Base-by-base conservation (phyloP, 2,113 vertebrate genomes). In the Odontesthes bonariensis region DNA sequence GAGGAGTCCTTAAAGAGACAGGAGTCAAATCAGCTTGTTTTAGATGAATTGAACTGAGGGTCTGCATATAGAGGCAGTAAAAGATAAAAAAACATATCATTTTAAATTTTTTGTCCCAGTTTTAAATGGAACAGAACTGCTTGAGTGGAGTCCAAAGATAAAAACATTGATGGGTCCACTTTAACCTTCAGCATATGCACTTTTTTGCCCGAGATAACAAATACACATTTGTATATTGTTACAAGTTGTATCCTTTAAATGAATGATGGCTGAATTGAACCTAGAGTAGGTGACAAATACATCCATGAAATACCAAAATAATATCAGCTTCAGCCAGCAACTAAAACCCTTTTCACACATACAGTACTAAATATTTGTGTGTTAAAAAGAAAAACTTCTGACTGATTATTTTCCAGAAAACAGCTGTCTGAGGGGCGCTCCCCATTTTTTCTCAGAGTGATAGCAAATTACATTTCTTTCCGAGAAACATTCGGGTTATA, bases 391-490 rank as follows among this genome's bases (percentile, higher is more conserved):
- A 38, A 40, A 59, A 22, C 31, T 8, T 35, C 32, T n/a, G 53
- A 47, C 32, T n/a, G 53, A 47, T 47, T 35, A 58, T 53, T 67
- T 75, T 31, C 22, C 20, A 23, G 42, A 19, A 49, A 47, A 55
- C 0, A 7, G 35, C 3, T 10, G 17, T 7, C 0, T 19, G 35
- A 38, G 7, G 35, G 6, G 6, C 35, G 7, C 10, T 6, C 14
- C 44, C 44, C 5, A 17, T 14, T 46, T 46, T 16, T 3, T 46
- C 35, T 8, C 6, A 38, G 35, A 10, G 35, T 10, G 35, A 38
- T 8, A 19, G 14, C 17, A 65, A 56, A 63, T 44, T 23, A 19
- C 14, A 3, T 47, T 8, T 17, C 17, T 66, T 53, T 44, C 52
- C 35, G 27, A 56, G 31, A 81, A 81, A 72, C 19, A 5, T 72